Conservation (phyloP, 2,888 invertebrate genomes). For the Parnassius glacialis region DNA sequence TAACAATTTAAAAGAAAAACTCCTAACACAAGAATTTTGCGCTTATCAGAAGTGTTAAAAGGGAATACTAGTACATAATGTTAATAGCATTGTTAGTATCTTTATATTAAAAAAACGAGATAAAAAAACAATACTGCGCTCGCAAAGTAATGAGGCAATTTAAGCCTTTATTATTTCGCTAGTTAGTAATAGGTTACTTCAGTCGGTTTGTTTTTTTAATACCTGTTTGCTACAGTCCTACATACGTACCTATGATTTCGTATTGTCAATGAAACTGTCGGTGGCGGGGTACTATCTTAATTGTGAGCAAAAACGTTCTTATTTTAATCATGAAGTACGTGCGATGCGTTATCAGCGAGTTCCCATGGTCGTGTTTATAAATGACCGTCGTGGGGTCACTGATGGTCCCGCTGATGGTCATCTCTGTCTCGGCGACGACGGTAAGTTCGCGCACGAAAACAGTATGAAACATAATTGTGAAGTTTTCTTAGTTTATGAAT, state of each 20-base stretch:
- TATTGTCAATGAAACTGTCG: constrained; percentile 17
- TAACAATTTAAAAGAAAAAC: no score
- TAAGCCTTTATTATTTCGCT: no score
- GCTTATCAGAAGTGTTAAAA: no score
- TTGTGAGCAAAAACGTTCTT: constrained; percentile 52
- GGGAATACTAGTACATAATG: no score
- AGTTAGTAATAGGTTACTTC: no score
- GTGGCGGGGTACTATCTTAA: constrained; percentile 35
- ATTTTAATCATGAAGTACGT: constrained; percentile 65
- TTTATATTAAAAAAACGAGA: no score
- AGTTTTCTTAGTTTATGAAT: constrained; percentile 3
- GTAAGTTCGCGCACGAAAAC: constrained; percentile 33
- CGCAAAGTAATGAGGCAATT: no score
- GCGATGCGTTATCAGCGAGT: constrained; percentile 70
- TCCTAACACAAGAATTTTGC: no score
- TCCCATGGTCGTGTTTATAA: constrained; percentile 75
- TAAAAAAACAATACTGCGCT: no score
- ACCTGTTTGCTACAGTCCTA: not conserved
- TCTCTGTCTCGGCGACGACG: constrained; percentile 49
- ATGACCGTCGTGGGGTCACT: constrained; percentile 70
- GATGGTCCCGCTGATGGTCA: constrained; percentile 71
- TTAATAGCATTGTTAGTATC: no score
- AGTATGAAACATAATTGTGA: constrained; percentile 11
- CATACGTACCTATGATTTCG: not conserved
- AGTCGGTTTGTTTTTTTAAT: no score